Percentiles rank a stretch among this genome's conserved stretches.
Evolutionary conservation across 2,797 vertebrate species (phyloP).

Genomic region (Myotis planiceps): DNA sequence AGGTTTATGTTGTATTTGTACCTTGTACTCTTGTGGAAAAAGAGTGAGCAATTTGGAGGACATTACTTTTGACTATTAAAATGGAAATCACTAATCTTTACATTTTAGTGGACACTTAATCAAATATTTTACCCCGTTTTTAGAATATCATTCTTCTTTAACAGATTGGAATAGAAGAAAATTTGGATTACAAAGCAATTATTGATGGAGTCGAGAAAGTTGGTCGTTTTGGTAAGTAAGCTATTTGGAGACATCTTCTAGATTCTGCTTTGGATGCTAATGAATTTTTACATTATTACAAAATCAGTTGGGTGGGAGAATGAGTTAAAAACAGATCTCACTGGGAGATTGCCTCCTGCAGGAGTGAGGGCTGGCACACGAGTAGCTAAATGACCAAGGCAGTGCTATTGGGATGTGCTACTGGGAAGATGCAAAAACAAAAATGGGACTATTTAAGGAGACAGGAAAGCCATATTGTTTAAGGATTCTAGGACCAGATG

Average conservation of each 20-base stretch:
- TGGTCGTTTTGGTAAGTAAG: conserved; percentile 93
- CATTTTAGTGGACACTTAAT: neutral
- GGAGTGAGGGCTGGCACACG: neutral
- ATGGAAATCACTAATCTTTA: neutral
- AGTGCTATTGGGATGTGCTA: neutral
- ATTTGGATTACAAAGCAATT: conserved; percentile 91
- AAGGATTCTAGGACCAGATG: neutral
- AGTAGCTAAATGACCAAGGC: neutral
- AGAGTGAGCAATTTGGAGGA: neutral
- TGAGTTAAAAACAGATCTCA: neutral
- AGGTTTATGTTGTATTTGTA: neutral
- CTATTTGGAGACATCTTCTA: conserved; percentile 18
- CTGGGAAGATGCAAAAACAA: neutral
- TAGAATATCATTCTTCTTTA: conserved; percentile 71
- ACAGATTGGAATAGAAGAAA: conserved; percentile 93
- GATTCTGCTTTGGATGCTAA: neutral
- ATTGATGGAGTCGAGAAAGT: conserved; percentile 93
- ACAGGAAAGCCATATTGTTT: neutral
- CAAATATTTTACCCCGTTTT: conserved; percentile 25
- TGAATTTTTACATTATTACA: neutral
- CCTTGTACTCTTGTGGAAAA: neutral
- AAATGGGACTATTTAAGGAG: neutral
- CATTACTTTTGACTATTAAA: neutral
- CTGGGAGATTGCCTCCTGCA: neutral
- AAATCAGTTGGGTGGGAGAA: neutral